Evolutionary conservation across 2,113 vertebrate genomes (phyloP).

Genomic region (Tinamus guttatus): DNA sequence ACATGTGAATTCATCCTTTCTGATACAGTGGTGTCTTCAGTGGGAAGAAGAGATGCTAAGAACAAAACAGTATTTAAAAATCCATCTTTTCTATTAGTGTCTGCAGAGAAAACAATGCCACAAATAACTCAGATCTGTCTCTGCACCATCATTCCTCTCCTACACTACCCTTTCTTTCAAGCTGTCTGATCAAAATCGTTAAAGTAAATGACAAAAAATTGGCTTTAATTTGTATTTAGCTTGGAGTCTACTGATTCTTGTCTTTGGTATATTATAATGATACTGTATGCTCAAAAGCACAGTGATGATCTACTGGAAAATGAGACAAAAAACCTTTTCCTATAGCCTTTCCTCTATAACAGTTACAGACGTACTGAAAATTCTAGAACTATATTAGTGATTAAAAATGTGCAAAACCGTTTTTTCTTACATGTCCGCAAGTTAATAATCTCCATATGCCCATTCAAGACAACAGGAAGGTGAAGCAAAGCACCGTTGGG

Average conservation of each 20-base stretch:
- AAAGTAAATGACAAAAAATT: not conserved
- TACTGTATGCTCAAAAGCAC: not conserved
- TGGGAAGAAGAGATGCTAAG: not conserved
- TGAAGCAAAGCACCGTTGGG: not conserved
- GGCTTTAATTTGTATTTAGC: not conserved
- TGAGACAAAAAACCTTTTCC: not conserved
- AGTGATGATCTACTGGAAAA: not conserved
- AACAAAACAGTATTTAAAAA: not conserved
- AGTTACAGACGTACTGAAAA: not conserved
- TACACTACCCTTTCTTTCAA: not conserved
- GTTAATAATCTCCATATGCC: not conserved
- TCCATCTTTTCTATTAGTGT: not conserved
- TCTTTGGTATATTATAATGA: not conserved
- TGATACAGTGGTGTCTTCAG: not conserved
- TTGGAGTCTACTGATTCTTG: not conserved
- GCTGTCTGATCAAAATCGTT: not conserved
- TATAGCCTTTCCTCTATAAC: not conserved
- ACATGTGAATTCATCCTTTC: not conserved
- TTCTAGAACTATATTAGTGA: not conserved
- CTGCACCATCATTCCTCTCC: not conserved
- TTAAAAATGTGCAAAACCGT: not conserved
- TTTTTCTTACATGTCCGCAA: not conserved
- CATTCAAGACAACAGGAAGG: not conserved
- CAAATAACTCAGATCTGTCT: not conserved
- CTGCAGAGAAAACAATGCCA: not conserved